Conservation (phyloP, 2,797 vertebrate genomes). For the Pipistrellus kuhlii region DNA sequence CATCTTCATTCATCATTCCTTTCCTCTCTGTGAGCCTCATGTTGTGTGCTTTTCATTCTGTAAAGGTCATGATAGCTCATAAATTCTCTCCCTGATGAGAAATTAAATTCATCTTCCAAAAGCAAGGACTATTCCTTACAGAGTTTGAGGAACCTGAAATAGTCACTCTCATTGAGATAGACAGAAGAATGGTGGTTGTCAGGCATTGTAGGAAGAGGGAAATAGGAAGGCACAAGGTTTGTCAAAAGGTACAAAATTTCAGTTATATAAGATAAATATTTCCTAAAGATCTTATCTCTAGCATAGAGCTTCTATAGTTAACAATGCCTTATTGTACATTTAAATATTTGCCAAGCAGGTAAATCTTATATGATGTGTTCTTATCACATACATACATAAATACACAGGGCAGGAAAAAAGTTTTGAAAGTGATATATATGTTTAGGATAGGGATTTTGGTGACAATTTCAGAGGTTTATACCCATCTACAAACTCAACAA, state of each 20-base stretch:
- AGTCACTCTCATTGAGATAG: not conserved
- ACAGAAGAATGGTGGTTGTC: not conserved
- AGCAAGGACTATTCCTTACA: not conserved
- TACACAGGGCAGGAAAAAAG: not conserved
- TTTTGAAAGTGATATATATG: not conserved
- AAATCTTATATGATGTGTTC: not conserved
- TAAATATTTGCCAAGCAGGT: not conserved
- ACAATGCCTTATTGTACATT: not conserved
- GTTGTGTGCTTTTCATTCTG: slow-evolving; percentile 63
- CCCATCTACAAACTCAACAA: not conserved
- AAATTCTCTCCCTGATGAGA: slow-evolving; percentile 74
- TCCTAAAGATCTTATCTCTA: not conserved
- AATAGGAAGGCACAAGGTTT: not conserved
- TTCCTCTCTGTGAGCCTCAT: slow-evolving; percentile 51
- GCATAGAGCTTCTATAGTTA: not conserved
- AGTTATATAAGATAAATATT: not conserved
- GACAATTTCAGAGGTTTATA: not conserved
- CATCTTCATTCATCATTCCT: slow-evolving; percentile 65
- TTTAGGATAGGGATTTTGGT: not conserved
- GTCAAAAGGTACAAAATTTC: not conserved
- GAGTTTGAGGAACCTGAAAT: not conserved
- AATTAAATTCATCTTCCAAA: slow-evolving; percentile 70
- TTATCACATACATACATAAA: not conserved
- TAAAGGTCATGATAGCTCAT: slow-evolving; percentile 75
- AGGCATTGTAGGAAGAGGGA: not conserved